A percentile compares a stretch with the other conserved stretches of the same genome.
Conservation (phyloP, 2,113 vertebrate genomes). For the Raja brachyura region DNA sequence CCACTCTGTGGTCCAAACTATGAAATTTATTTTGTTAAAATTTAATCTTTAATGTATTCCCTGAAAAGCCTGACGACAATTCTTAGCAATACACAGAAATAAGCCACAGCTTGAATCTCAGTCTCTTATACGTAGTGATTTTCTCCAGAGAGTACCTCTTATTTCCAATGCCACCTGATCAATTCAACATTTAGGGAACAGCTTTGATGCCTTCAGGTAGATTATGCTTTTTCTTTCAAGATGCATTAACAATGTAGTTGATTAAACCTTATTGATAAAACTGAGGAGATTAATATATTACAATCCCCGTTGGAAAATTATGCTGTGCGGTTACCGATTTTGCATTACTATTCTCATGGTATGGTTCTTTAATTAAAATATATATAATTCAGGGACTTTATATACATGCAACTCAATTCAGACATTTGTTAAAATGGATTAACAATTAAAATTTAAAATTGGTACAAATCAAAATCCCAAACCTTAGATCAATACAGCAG, state of each 20-base stretch:
- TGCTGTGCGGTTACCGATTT: neutral
- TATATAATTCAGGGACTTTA: neutral
- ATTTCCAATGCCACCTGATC: neutral
- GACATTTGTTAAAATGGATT: constrained; percentile 75
- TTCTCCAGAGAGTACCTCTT: neutral
- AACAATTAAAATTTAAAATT: constrained; percentile 63
- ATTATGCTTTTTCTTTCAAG: neutral
- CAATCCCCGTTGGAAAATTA: neutral
- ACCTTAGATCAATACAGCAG: constrained; percentile 70
- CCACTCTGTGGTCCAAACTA: neutral
- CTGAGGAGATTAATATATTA: neutral
- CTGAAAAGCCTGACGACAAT: neutral
- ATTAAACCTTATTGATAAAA: neutral
- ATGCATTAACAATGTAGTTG: neutral
- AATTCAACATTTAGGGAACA: neutral
- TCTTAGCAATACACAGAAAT: neutral
- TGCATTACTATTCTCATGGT: neutral
- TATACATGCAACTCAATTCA: constrained; percentile 37
- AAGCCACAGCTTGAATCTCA: neutral
- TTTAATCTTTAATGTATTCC: constrained; percentile 22
- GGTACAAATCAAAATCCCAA: constrained; percentile 72
- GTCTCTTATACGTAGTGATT: neutral
- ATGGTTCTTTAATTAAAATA: neutral
- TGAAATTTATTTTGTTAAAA: constrained; percentile 7
- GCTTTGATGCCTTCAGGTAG: neutral